Conservation (phyloP, 37 sponge, comb jelly and placozoan genomes). For the Geodia barretti region DNA sequence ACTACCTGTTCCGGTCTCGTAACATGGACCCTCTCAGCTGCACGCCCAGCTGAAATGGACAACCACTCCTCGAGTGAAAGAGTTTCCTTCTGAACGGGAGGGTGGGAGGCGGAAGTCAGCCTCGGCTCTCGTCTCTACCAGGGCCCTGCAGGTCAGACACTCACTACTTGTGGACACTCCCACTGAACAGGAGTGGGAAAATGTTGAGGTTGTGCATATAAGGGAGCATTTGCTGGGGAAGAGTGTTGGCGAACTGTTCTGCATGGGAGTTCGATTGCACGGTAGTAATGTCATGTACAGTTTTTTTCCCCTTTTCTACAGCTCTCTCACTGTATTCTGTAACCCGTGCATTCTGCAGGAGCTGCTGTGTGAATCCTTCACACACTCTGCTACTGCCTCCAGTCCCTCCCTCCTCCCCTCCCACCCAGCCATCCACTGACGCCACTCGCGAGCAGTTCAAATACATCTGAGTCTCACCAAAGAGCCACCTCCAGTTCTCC, state of each 20-base stretch:
- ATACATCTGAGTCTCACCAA: neutral
- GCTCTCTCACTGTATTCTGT: slow-evolving; percentile 57
- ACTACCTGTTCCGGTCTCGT: slow-evolving; percentile 54
- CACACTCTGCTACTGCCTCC: slow-evolving; percentile 34
- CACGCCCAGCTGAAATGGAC: slow-evolving; percentile 42
- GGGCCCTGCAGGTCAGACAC: slow-evolving; percentile 44
- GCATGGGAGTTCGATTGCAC: neutral
- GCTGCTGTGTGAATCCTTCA: slow-evolving; percentile 33
- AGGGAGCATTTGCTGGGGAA: too few relatives aligned
- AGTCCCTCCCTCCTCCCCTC: neutral
- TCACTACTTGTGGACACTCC: neutral
- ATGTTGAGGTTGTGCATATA: neutral
- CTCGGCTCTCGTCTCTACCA: slow-evolving; percentile 28
- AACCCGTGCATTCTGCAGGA: slow-evolving; percentile 57
- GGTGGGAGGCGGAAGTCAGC: slow-evolving; percentile 50
- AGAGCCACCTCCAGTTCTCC: slow-evolving; percentile 16
- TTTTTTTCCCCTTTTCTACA: neutral
- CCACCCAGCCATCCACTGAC: slow-evolving; percentile 7
- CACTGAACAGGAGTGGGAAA: neutral
- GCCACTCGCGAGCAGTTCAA: slow-evolving; percentile 27
- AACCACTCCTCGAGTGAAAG: slow-evolving; percentile 30
- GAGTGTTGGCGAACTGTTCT: too few relatives aligned
- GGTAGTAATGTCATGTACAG: too few relatives aligned
- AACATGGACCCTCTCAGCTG: slow-evolving; percentile 13
- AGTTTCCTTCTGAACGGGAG: slow-evolving; percentile 32